phyloP scores from a whole-genome alignment of 2,888 invertebrate genomes.

The Pandemis cinnamomeana region DNA sequence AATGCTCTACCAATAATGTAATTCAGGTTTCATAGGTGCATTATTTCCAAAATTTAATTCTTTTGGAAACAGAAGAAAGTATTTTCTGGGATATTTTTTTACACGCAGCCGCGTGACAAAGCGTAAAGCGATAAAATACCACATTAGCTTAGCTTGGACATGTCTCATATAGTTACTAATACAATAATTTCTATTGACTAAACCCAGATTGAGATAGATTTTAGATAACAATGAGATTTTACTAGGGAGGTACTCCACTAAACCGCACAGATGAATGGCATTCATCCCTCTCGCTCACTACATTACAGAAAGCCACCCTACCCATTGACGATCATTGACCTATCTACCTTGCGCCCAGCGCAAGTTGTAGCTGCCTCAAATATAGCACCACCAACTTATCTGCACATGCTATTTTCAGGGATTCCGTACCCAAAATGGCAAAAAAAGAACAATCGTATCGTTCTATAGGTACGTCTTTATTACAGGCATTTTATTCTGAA shows the following conservation, averaged over 20 bases:
- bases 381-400: not conserved
- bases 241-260: slow-evolving; percentile 12
- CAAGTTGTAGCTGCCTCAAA: not conserved
- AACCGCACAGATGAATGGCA: slow-evolving; percentile 6
- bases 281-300: slow-evolving; percentile 14
- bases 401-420: not conserved
- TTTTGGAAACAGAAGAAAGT: not conserved
- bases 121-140: not conserved
- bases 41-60: too few relatives aligned
- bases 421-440: too few relatives aligned
- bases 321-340: slow-evolving; percentile 36
- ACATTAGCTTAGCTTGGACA: too few relatives aligned
- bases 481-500: too few relatives aligned
- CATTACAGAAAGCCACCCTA: slow-evolving; percentile 32
- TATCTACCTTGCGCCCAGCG: slow-evolving; percentile 3
- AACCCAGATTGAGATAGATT: not conserved
- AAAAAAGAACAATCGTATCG: too few relatives aligned
- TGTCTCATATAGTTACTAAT: too few relatives aligned
- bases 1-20: too few relatives aligned
- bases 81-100: not conserved
- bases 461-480: too few relatives aligned
- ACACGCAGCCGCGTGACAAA: not conserved
- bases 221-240: slow-evolving; percentile 9
- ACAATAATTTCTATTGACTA: not conserved
- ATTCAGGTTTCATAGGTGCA: too few relatives aligned